Percentiles rank a stretch among this genome's conserved stretches.
These are phyloP conservation scores for Morone chrysops DNA, from an alignment of 2,113 vertebrate species.

Conservation along the genomic window DNA sequence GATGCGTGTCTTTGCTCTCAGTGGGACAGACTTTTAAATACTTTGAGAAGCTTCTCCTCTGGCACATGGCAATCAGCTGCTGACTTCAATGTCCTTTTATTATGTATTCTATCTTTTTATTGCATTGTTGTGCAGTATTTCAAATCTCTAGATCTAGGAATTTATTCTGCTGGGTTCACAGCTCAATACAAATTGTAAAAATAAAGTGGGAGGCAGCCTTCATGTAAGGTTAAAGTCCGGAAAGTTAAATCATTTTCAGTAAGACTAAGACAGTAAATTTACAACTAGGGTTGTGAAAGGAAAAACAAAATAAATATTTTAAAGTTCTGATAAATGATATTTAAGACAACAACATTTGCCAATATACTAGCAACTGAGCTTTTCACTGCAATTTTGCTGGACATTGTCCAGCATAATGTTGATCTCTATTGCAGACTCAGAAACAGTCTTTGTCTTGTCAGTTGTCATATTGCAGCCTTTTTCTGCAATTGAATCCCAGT, in stretches of 20 bases:
- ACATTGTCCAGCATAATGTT: neutral
- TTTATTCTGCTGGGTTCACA: neutral
- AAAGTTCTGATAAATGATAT: neutral
- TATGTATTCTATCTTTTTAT: neutral
- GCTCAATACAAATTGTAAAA: neutral
- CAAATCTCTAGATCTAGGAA: neutral
- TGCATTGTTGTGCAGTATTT: neutral
- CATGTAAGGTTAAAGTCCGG: neutral
- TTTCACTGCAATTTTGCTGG: neutral
- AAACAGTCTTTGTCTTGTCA: neutral
- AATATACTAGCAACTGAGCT: neutral
- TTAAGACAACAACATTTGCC: neutral
- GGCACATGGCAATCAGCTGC: neutral
- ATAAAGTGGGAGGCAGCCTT: neutral
- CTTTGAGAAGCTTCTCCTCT: neutral
- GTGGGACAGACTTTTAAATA: neutral
- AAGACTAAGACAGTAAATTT: neutral
- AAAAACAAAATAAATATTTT: neutral
- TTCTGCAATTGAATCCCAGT: neutral
- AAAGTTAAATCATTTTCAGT: neutral
- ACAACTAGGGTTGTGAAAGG: neutral
- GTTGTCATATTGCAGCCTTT: neutral
- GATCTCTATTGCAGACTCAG: neutral
- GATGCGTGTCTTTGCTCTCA: neutral
- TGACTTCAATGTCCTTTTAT: neutral